These are phyloP conservation scores for Drosophila mauritiana DNA, from an alignment of 1,140 invertebrate genomes.

Conservation along the genomic window DNA sequence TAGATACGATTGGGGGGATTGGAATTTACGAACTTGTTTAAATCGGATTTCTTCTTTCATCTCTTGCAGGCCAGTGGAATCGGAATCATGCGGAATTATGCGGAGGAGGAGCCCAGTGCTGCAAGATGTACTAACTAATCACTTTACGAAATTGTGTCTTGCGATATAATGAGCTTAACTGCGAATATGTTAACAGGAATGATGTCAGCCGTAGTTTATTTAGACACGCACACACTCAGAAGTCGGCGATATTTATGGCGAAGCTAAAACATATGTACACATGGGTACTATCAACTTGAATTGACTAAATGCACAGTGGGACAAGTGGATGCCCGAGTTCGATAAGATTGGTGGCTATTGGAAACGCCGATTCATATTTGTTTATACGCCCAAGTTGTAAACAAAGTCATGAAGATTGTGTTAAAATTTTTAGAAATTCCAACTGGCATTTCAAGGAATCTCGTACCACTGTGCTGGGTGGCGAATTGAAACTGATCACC, in stretches of 20 bases:
- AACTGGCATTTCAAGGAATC: not conserved
- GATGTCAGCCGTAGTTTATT: constrained; percentile 69
- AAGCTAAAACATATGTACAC: constrained; percentile 37
- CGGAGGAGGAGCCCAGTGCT: constrained; percentile 42
- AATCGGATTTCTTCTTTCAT: constrained; percentile 48
- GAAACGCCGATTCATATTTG: constrained; percentile 32
- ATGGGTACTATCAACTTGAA: constrained; percentile 47
- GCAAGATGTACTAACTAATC: constrained; percentile 52
- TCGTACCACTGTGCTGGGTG: constrained; percentile 31
- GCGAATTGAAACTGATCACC: constrained; percentile 32
- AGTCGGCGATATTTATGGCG: constrained; percentile 45
- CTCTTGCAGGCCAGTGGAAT: constrained; percentile 56
- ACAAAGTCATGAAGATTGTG: constrained; percentile 19
- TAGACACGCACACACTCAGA: constrained; percentile 44
- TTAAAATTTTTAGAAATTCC: not conserved
- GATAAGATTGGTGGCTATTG: not conserved
- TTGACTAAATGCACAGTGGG: constrained; percentile 62
- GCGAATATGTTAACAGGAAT: constrained; percentile 61
- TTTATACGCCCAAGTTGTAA: constrained; percentile 32
- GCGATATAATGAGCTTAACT: constrained; percentile 42
- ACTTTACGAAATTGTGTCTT: constrained; percentile 49
- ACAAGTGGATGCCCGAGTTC: constrained; percentile 7
- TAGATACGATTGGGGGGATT: constrained; percentile 2
- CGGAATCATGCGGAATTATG: not conserved
- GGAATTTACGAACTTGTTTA: constrained; percentile 54